These are phyloP conservation scores for Stegostoma tigrinum DNA, from an alignment of 2,113 vertebrate species.

Conservation along the genomic window DNA sequence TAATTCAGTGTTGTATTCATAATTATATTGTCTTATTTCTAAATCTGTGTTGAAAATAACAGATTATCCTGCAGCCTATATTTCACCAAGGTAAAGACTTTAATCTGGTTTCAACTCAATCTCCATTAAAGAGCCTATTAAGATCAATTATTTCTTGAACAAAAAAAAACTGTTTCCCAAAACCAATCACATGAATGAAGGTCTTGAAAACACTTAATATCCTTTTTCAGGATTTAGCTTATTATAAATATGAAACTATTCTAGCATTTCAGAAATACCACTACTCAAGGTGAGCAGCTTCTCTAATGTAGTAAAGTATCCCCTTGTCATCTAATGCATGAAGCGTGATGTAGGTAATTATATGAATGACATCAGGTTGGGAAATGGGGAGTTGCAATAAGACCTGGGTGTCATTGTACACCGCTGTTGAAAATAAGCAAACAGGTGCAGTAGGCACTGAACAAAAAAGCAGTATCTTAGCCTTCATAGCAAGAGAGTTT, in stretches of 20 bases:
- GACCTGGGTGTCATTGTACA: too few relatives aligned
- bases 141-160: not conserved
- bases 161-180: not conserved
- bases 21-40: not conserved
- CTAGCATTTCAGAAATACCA: not conserved
- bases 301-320: not conserved
- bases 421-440: too few relatives aligned
- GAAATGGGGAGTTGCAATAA: too few relatives aligned
- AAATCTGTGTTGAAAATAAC: not conserved
- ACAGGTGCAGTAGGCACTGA: too few relatives aligned
- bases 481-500: too few relatives aligned
- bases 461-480: too few relatives aligned
- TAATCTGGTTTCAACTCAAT: not conserved
- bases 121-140: not conserved
- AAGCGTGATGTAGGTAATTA: too few relatives aligned
- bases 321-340: not conserved
- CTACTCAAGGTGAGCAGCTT: not conserved
- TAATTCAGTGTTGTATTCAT: not conserved
- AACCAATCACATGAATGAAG: not conserved
- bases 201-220: not conserved
- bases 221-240: not conserved
- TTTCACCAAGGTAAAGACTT: not conserved
- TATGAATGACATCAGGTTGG: too few relatives aligned
- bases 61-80: not conserved
- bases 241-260: not conserved